Evolutionary conservation across 2,888 invertebrate genomes (phyloP).

Genomic region (Taphrorychus bicolor): DNA sequence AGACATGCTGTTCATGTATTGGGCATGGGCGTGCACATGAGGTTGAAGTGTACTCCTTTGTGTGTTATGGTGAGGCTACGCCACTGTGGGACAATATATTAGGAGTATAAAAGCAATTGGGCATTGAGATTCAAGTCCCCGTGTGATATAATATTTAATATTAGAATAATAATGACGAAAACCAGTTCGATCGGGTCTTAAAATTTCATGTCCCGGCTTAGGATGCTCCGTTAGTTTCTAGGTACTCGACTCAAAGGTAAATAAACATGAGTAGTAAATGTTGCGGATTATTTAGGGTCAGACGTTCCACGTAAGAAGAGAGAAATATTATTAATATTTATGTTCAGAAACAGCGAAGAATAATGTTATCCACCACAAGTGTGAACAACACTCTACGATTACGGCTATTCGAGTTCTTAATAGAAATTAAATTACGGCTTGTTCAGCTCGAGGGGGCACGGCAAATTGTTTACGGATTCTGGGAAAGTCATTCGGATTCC

Average conservation of each 20-base stretch:
- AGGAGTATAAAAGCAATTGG: slow-evolving; percentile 17
- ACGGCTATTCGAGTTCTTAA: background rate
- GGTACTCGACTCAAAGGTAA: slow-evolving; percentile 34
- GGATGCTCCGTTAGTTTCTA: slow-evolving; percentile 34
- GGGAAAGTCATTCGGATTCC: background rate
- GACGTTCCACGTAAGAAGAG: slow-evolving; percentile 16
- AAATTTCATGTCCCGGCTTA: slow-evolving; percentile 34
- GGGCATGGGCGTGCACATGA: background rate
- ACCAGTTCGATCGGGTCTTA: slow-evolving; percentile 35
- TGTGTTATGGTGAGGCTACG: background rate
- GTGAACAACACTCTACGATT: background rate
- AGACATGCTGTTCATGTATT: slow-evolving; percentile 7
- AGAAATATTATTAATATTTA: slow-evolving; percentile 22
- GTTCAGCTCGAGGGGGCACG: background rate
- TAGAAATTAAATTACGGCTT: background rate
- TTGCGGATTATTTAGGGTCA: slow-evolving; percentile 36
- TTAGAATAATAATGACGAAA: slow-evolving; percentile 33
- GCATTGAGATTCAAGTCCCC: slow-evolving; percentile 22
- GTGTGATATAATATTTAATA: slow-evolving; percentile 37
- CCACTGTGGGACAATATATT: slow-evolving; percentile 17
- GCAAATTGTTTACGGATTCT: background rate
- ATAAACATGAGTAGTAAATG: slow-evolving; percentile 32
- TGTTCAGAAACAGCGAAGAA: background rate
- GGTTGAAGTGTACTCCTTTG: background rate
- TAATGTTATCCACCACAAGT: background rate